Percentiles rank a stretch among this genome's conserved stretches.
Evolutionary conservation across 2,888 invertebrate species (phyloP).

Genomic region (Megamerina dolium): DNA sequence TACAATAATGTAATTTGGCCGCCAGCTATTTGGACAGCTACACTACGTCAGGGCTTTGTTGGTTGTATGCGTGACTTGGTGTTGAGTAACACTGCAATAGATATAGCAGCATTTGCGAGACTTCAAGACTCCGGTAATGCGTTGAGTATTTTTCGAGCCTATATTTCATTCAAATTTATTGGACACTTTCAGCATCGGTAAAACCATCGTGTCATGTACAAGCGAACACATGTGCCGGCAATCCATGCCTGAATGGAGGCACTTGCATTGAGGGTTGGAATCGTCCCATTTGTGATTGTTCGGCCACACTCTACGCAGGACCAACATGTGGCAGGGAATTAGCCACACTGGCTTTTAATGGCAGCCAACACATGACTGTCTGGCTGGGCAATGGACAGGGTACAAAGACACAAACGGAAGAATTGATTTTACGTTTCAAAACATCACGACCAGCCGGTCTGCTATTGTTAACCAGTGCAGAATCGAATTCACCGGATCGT

Average conservation of each 20-base stretch:
- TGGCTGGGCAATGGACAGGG: conserved; percentile 66
- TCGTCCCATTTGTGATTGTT: conserved; percentile 88
- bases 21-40: conserved; percentile 84
- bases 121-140: conserved; percentile 77
- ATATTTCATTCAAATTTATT: not conserved
- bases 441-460: conserved; percentile 74
- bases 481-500: conserved; percentile 70
- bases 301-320: conserved; percentile 79
- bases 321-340: conserved; percentile 89
- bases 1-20: conserved; percentile 74
- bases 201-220: conserved; percentile 82
- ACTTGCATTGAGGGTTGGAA: conserved; percentile 93
- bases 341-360: conserved; percentile 80
- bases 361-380: conserved; percentile 79
- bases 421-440: conserved; percentile 77
- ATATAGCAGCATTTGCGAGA: conserved; percentile 80
- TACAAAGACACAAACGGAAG: conserved; percentile 77
- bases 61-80: conserved; percentile 88
- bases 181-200: conserved; percentile 60
- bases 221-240: conserved; percentile 72
- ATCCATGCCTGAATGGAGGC: conserved; percentile 86
- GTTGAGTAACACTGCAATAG: conserved; percentile 80
- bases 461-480: conserved; percentile 72
- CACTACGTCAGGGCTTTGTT: conserved; percentile 83
- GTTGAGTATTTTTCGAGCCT: not conserved